Evolutionary conservation across 2,797 vertebrate genomes (phyloP), one percentile per base, ranked within the genome.

Genomic region (Anabas testudineus): DNA sequence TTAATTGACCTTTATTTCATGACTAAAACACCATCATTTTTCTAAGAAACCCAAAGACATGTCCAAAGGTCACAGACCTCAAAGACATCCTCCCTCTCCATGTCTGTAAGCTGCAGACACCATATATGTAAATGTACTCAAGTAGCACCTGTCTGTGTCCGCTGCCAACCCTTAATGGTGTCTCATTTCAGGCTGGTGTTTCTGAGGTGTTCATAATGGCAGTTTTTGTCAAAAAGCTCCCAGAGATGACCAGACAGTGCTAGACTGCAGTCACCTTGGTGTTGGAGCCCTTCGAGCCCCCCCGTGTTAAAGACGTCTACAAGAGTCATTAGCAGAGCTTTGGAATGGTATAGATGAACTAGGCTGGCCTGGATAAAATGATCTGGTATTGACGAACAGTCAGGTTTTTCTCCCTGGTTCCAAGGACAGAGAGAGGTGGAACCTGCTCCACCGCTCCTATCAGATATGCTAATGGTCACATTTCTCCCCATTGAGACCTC

Each of bases 351-450:
- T 88, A 62, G 84, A 87, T 87, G 85, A 89, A 83, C 90, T 46
- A 71, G 73, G 69, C 68, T 10, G 60, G 86, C 75, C 81, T 73
- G 84, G 92, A 92, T 91, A 93, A 92, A 92, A 91, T 92, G 91
- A 94, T 93, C 91, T 74, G 80, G 80, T 95, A 95, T 95, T 91
- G 94, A 95, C 62, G 85, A 95, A 93, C 92, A 93, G 93, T 94
- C 93, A 92, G 86, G 87, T 60, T 88, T 83, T 67, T 65, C 80
- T 81, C 81, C 81, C 68, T 74, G 78, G 84, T 92, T 86, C 92
- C 93, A 94, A 94, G 93, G 93, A 93, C 91, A 84, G 67, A 62
- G 73, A 77, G 76, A 86, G 90, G 89, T 89, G 88, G 89, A 90
- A 88, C 84, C 71, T 49, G 88, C 86, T 89, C 75, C 57, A 71